These are phyloP conservation scores for Sesia bembeciformis DNA, from an alignment of 2,888 invertebrate species.

Conservation along the genomic window DNA sequence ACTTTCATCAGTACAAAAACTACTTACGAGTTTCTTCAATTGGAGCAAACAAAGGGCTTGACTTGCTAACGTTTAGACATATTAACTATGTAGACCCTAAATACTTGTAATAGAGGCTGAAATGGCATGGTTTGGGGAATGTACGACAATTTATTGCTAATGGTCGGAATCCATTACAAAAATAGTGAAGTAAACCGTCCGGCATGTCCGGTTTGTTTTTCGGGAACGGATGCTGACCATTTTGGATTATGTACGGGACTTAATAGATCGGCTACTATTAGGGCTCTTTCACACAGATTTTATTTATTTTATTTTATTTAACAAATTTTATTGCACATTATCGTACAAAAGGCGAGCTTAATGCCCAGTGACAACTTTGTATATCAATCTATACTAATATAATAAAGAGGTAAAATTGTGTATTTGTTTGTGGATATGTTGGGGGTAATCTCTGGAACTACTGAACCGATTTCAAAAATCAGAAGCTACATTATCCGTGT, in stretches of 20 bases:
- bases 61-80: not conserved
- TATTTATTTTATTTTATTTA: too few relatives aligned
- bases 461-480: too few relatives aligned
- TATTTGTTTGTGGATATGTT: too few relatives aligned
- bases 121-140: not conserved
- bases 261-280: constrained; percentile 4
- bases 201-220: constrained; percentile 19
- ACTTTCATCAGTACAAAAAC: not conserved
- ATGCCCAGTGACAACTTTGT: too few relatives aligned
- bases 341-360: too few relatives aligned
- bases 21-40: not conserved
- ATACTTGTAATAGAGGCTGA: too few relatives aligned
- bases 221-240: constrained; percentile 13
- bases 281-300: too few relatives aligned
- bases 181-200: constrained; percentile 24
- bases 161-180: constrained; percentile 55
- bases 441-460: too few relatives aligned
- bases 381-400: too few relatives aligned
- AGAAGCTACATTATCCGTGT: too few relatives aligned
- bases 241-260: not conserved
- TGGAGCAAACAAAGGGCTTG: constrained; percentile 1
- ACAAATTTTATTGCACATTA: too few relatives aligned
- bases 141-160: constrained; percentile 39
- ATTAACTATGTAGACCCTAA: not conserved
- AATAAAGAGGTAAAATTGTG: too few relatives aligned